These are phyloP conservation scores for Chrysolina oricalcia DNA, from an alignment of 2,888 invertebrate species.

Conservation along the genomic window DNA sequence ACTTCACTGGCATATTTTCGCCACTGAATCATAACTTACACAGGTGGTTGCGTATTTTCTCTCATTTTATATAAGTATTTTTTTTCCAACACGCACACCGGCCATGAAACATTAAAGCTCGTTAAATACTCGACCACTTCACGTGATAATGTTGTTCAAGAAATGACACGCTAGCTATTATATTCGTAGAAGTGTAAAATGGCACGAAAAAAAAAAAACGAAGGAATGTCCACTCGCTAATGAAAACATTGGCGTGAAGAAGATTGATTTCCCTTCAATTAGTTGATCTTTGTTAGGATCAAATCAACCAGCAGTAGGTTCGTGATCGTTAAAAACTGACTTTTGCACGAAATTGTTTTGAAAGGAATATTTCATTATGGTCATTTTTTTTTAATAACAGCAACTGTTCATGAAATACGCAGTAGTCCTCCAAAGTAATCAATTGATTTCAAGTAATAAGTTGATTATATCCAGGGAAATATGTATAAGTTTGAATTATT, in stretches of 20 bases:
- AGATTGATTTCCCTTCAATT: neutral
- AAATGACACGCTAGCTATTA: slow-evolving; percentile 36
- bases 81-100: slow-evolving; percentile 56
- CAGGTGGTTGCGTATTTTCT: slow-evolving; percentile 45
- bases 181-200: slow-evolving; percentile 8
- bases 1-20: neutral
- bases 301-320: neutral
- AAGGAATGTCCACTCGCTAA: neutral
- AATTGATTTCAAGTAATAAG: too few species aligned
- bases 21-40: slow-evolving; percentile 29
- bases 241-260: neutral
- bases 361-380: too few species aligned
- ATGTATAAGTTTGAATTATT: too few species aligned
- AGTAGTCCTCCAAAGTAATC: too few species aligned
- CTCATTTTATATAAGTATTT: slow-evolving; percentile 38
- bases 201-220: neutral
- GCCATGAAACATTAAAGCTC: slow-evolving; percentile 58
- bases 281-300: neutral
- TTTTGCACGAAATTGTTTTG: too few species aligned
- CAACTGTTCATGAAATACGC: too few species aligned
- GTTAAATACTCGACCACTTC: slow-evolving; percentile 58
- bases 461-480: too few species aligned
- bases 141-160: slow-evolving; percentile 54
- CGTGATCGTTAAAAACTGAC: too few species aligned
- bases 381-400: too few species aligned